Percentiles rank a stretch among this genome's conserved stretches.
Evolutionary conservation across 2,113 vertebrate genomes (phyloP).

Genomic region (Panthera leo): DNA sequence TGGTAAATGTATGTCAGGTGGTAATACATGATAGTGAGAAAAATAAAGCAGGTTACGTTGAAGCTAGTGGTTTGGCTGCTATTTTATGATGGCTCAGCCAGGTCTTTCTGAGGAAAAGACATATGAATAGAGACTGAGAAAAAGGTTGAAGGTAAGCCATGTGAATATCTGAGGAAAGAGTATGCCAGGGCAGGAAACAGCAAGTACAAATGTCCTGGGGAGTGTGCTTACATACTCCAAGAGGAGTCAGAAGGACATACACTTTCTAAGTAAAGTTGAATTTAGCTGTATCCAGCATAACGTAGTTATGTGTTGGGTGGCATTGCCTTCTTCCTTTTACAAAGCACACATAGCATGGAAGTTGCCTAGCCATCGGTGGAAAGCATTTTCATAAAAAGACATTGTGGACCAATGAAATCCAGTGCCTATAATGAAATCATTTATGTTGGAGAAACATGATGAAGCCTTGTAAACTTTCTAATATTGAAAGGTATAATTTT

Average conservation of each 20-base stretch:
- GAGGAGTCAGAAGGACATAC: not conserved
- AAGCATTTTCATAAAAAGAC: not conserved
- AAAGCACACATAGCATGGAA: not conserved
- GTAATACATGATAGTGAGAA: not conserved
- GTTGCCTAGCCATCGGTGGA: not conserved
- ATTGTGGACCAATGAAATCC: not conserved
- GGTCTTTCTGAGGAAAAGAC: not conserved
- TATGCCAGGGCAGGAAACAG: not conserved
- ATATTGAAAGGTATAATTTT: conserved; percentile 6
- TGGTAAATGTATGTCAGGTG: not conserved
- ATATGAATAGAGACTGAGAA: not conserved
- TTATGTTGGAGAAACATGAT: not conserved
- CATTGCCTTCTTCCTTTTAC: not conserved
- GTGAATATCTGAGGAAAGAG: not conserved
- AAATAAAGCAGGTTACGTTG: not conserved
- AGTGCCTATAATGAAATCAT: not conserved
- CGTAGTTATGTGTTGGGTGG: not conserved
- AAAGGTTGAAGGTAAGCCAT: not conserved
- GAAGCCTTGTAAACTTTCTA: not conserved
- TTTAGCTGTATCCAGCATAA: not conserved
- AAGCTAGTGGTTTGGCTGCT: not conserved
- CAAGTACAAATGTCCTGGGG: not conserved
- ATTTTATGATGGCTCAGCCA: not conserved
- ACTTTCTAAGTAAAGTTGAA: not conserved
- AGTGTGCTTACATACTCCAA: not conserved